Conservation (phyloP, 2,888 invertebrate species). For the Disparrhopalites patrizii region DNA sequence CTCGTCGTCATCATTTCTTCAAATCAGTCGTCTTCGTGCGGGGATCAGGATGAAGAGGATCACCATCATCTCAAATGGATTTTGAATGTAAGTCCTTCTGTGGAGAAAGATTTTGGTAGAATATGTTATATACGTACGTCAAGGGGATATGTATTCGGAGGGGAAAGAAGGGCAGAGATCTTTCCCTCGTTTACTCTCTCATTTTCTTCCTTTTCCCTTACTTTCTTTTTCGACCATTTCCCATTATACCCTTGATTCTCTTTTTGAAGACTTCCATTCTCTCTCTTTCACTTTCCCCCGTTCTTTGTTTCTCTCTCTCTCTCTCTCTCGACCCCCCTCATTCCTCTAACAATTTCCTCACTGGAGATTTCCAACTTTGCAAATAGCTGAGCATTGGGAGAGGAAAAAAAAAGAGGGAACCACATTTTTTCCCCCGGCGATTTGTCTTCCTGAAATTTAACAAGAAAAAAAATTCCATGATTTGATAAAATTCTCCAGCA, state of each 20-base stretch:
- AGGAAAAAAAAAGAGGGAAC: too few species aligned
- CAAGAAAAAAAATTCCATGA: too few species aligned
- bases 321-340: background rate
- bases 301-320: background rate
- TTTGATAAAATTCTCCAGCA: too few species aligned
- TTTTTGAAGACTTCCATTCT: background rate
- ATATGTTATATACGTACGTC: too few species aligned
- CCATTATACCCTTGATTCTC: background rate
- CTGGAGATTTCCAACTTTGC: background rate
- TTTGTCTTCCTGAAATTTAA: too few species aligned
- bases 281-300: background rate
- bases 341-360: background rate
- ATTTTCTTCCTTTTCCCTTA: background rate
- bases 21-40: slow-evolving; percentile 44
- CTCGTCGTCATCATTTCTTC: slow-evolving; percentile 43
- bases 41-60: slow-evolving; percentile 43
- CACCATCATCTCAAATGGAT: slow-evolving; percentile 47
- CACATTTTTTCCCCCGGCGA: too few species aligned
- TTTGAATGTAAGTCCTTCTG: slow-evolving; percentile 45
- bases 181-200: slow-evolving; percentile 7
- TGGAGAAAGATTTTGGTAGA: too few species aligned
- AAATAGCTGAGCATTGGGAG: too few species aligned
- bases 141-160: too few species aligned
- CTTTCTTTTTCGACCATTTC: background rate
- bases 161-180: background rate